Evolutionary conservation across 1,140 invertebrate species (phyloP), one percentile per base, ranked within the genome.

Genomic region (Pseudomyrmex dendroicus): DNA sequence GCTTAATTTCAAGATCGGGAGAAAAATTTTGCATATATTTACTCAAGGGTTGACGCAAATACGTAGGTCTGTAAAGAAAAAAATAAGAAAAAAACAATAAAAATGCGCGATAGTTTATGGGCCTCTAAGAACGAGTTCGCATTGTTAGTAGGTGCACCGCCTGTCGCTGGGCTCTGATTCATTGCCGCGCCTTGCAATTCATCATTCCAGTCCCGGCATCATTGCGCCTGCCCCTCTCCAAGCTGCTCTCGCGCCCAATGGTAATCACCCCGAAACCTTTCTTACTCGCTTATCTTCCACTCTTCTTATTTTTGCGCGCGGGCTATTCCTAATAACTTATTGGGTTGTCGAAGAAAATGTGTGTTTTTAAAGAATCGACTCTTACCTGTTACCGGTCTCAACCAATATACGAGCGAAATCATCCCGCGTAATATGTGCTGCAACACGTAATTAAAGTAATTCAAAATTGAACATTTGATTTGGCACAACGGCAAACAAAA

Each of bases 131-230:
- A 87, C 84, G 76, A 84, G 64, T 80, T 70, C 83, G 83, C 84
- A 90, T 89, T 87, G 89, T 89, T 89, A 78, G 77, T 86, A 88
- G 82, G 84, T 89, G 86, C 77, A 90, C 77, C 83, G 89, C 87
- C 84, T 90, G 80, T 90, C 83, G 73, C 84, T 86, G 87, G 78
- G 25, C 84, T 73, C 90, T 92, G 91, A 92, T 92, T 92, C 91
- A 91, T 91, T 88, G 91, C 90, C 89, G 91, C 88, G 84, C 87
- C 88, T 90, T 90, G 87, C 84, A 91, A 92, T 91, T 91, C 89
- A 90, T 92, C 91, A 90, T 90, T 91, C 90, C 86, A 91, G 88
- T 86, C 88, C 80, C 87, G 82, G 72, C 74, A 78, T 88, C 88
- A 84, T 85, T 89, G 70, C 86, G 61, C 85, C 67, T 78, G 35